These are phyloP conservation scores for Sphenopsis melanotis DNA, from an alignment of 2,797 vertebrate species.

Conservation along the genomic window DNA sequence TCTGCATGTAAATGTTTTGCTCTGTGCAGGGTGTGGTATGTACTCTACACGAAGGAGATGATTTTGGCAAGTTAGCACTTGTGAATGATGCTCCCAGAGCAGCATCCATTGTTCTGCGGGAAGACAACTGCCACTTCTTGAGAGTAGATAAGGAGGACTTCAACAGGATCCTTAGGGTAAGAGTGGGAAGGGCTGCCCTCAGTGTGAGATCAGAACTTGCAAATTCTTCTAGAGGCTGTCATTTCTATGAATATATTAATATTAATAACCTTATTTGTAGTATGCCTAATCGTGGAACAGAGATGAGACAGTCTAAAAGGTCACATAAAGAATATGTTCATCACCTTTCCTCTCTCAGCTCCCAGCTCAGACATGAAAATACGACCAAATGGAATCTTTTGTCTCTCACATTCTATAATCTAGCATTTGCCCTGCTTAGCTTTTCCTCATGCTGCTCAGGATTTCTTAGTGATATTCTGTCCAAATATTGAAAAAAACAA, in stretches of 20 bases:
- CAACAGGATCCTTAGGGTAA: constrained; percentile 94
- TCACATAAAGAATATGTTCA: neutral
- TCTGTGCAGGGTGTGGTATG: constrained; percentile 92
- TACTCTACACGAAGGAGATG: constrained; percentile 94
- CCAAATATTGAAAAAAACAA: neutral
- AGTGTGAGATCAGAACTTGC: neutral
- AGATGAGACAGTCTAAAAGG: neutral
- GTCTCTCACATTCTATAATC: neutral
- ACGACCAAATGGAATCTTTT: neutral
- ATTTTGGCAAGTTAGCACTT: constrained; percentile 97
- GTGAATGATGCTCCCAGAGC: constrained; percentile 96
- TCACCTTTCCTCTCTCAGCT: neutral
- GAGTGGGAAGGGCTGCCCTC: neutral
- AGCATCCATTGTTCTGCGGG: constrained; percentile 93
- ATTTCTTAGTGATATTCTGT: neutral
- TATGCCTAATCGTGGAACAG: neutral
- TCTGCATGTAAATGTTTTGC: constrained; percentile 36
- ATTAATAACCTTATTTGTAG: neutral
- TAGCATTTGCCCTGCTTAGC: neutral
- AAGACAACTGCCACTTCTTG: constrained; percentile 98
- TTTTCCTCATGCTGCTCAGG: neutral
- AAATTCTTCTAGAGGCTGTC: neutral
- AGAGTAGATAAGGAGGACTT: constrained; percentile 98
- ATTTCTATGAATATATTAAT: neutral
- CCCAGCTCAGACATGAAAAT: neutral